Evolutionary conservation across 2,888 invertebrate genomes (phyloP), one percentile per base, ranked within the genome.

Genomic region (Alloscopus bannaensis): DNA sequence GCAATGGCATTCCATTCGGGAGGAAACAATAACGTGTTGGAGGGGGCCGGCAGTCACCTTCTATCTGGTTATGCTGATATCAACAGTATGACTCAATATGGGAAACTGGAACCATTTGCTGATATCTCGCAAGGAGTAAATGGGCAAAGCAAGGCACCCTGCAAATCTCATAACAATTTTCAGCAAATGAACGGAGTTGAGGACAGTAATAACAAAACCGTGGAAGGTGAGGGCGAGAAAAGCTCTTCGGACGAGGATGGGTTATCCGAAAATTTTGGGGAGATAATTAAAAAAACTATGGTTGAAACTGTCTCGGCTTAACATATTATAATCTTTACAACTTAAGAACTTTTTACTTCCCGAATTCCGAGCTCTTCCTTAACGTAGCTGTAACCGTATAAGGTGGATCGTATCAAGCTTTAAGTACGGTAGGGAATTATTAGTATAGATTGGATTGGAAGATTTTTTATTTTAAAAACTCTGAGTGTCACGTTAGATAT

Each of bases 221-320:
- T 11, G 55, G 70, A 72, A 22, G 42, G 70, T 3, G 77, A 73
- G 22, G 79, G 52, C n/a, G 80, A 79, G 52, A 80, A 70, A 24
- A 70, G 50, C 26, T 57, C 60, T 6, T 69, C 70, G 0, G 73
- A 73, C 26, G 80, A 79, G 26, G 82, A 81, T 55, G 82, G 68
- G 11, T 65, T 86, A 36, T 84, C 83, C 8, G 94, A 95, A 87
- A 95, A 95, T 88, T 95, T 96, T 87, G 95, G 95, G 69, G 95
- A 96, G 90, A 94, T 96, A 87, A 95, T 96, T 86, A 96, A 95
- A 89, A 95, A 96, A 89, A 94, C 95, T 83, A 95, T 96, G 92
- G 95, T 95, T 87, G 95, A 96, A 89, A 95, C 95, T 87, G 95
- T 94, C 87, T 94, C 93, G 87, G 94, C 94, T 90, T 95, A 92